These are phyloP conservation scores for Folsomia candida DNA, from an alignment of 2,888 invertebrate species.

Conservation along the genomic window DNA sequence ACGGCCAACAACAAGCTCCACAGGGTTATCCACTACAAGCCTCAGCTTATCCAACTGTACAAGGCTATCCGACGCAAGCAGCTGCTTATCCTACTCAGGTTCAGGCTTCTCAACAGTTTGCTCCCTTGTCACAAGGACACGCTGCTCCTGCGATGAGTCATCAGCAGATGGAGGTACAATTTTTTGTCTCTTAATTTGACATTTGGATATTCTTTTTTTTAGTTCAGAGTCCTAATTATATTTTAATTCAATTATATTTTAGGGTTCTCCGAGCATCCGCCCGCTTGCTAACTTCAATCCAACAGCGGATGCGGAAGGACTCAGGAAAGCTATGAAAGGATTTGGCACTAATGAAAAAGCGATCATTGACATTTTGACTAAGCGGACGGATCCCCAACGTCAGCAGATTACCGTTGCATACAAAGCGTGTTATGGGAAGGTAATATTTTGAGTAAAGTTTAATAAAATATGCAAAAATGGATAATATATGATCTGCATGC, in stretches of 20 bases:
- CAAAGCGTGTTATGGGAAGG: constrained; percentile 85
- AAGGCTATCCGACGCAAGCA: constrained; percentile 7
- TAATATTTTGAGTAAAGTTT: constrained; percentile 54
- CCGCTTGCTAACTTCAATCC: constrained; percentile 68
- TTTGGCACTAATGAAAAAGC: constrained; percentile 68
- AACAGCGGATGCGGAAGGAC: constrained; percentile 72
- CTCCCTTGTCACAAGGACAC: constrained; percentile 8
- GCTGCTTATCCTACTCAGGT: constrained; percentile 12
- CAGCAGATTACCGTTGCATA: constrained; percentile 76
- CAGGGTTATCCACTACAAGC: not conserved
- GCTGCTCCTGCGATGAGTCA: constrained; percentile 18
- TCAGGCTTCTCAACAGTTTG: constrained; percentile 7
- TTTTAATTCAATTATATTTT: not conserved
- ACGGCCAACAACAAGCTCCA: not conserved
- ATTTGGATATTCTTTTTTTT: not conserved
- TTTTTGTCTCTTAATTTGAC: constrained; percentile 6
- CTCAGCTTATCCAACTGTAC: not conserved
- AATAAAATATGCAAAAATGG: not conserved
- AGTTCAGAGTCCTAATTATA: not conserved
- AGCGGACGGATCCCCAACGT: constrained; percentile 80
- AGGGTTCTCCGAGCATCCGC: constrained; percentile 40
- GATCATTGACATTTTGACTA: constrained; percentile 78
- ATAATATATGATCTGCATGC: too few species aligned
- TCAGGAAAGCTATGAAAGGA: constrained; percentile 90
- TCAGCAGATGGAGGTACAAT: constrained; percentile 14